phyloP scores from a whole-genome alignment of 1,140 invertebrate species.

The Danaus melanippus region DNA sequence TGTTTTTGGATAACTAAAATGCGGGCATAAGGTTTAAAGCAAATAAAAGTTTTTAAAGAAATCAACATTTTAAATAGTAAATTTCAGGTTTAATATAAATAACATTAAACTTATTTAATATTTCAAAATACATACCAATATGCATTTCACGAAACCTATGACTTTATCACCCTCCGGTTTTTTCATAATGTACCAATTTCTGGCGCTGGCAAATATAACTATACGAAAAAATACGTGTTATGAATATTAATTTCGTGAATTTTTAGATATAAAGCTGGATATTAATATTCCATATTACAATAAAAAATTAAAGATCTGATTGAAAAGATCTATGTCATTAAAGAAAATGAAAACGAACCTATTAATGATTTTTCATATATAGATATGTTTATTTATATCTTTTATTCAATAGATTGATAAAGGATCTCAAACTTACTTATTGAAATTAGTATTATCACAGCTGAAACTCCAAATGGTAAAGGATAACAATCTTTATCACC shows the following conservation, averaged over 20 bases:
- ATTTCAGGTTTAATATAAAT: not conserved
- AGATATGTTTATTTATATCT: slow-evolving; percentile 3
- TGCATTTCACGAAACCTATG: slow-evolving; percentile 81
- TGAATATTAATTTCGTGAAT: too few species aligned
- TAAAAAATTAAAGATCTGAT: not conserved
- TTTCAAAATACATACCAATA: slow-evolving; percentile 78
- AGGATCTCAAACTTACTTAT: slow-evolving; percentile 59
- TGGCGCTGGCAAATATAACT: slow-evolving; percentile 86
- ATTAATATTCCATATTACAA: not conserved
- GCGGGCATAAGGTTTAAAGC: too few species aligned
- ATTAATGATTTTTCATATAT: not conserved
- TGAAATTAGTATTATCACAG: slow-evolving; percentile 74
- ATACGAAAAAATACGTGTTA: slow-evolving; percentile 17
- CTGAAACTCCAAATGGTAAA: slow-evolving; percentile 81
- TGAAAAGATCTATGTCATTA: slow-evolving; percentile 4
- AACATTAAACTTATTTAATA: not conserved
- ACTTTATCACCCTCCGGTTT: slow-evolving; percentile 89
- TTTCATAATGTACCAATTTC: slow-evolving; percentile 82
- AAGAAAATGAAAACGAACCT: not conserved
- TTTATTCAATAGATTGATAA: slow-evolving; percentile 1
- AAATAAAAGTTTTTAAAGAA: too few species aligned
- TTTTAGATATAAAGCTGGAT: too few species aligned
- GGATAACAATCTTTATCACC: slow-evolving; percentile 79
- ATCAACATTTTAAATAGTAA: too few species aligned
- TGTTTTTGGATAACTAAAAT: too few species aligned